Base-by-base conservation (phyloP, 53 echinoderm and acorn worm genomes). In the Arbacia lixula region DNA sequence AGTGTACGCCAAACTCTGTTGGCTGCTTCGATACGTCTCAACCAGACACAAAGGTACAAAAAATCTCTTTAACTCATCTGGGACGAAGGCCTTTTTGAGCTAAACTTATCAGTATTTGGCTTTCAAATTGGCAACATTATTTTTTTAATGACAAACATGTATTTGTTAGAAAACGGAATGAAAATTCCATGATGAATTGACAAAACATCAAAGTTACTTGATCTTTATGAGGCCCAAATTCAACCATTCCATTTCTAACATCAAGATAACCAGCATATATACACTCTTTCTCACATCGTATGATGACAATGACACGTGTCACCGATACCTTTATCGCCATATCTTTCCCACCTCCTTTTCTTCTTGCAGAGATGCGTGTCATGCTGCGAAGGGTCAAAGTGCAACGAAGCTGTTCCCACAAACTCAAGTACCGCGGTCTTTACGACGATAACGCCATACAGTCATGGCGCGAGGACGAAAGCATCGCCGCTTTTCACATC, bases 331-430 rank as follows among this genome's bases (percentile, higher is more conserved):
- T 46, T 14, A 10, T 46, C 14, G 46, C 46, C 6, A 46, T 46
- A 46, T 46, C 6, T 22, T 28, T 71, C 27, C 42, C 41, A 36
- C 5, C 36, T 36, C 6, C 8, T 68, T 71, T 16, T 14, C 42
- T 5, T 28, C 43, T 12, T 8, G 29, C 84, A 95, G 95, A 76
- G 86, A 28, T 95, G 95, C 52, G 88, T 93, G 11, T 95, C 95
- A 6, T 95, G 95, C 87, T 95, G 95, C 53, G 95, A 95, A 73
- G 93, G 95, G 17, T 71, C 88, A 10, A 63, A 86, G 51, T 95
- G 95, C 72, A 95, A 95, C 85, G 71, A 84, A 30, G 91, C 69
- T 17, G 89, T 91, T 22, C 95, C 95, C 21, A 84, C 85, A 58
- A 95, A 95, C 55, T 72, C 84, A 40, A 88, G 85, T 24, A 93